These are phyloP conservation scores for Euclidia mi DNA, from an alignment of 2,888 invertebrate genomes.

Conservation along the genomic window DNA sequence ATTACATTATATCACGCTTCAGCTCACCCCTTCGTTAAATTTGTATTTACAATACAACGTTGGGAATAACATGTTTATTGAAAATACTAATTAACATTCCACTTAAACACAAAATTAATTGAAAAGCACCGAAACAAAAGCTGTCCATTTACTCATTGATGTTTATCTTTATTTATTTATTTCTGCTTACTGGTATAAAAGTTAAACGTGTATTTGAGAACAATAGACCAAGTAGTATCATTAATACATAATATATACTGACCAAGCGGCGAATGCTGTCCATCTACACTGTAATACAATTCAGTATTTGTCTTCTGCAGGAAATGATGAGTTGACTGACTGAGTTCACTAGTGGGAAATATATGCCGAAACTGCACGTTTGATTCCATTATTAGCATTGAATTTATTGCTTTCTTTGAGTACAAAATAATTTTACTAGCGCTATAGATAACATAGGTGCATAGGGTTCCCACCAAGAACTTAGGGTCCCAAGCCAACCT, in stretches of 20 bases:
- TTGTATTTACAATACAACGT: not conserved
- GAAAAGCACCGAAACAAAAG: slow-evolving; percentile 34
- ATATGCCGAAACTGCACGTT: too few relatives aligned
- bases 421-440: too few relatives aligned
- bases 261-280: not conserved
- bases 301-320: not conserved
- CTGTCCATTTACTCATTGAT: not conserved
- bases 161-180: not conserved
- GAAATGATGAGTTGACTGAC: not conserved
- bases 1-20: slow-evolving; percentile 1
- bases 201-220: not conserved
- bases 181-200: not conserved
- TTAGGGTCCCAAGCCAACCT: too few relatives aligned
- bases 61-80: not conserved
- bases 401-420: too few relatives aligned
- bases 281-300: not conserved
- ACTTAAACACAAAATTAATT: slow-evolving; percentile 23
- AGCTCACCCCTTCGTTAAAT: not conserved
- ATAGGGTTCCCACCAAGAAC: too few relatives aligned
- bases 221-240: not conserved
- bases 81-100: slow-evolving; percentile 32
- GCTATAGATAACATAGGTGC: too few relatives aligned
- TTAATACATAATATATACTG: too few relatives aligned
- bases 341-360: too few relatives aligned
- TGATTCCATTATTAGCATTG: too few relatives aligned